phyloP scores from a whole-genome alignment of 1,140 invertebrate genomes.

The Apolygus lucorum region DNA sequence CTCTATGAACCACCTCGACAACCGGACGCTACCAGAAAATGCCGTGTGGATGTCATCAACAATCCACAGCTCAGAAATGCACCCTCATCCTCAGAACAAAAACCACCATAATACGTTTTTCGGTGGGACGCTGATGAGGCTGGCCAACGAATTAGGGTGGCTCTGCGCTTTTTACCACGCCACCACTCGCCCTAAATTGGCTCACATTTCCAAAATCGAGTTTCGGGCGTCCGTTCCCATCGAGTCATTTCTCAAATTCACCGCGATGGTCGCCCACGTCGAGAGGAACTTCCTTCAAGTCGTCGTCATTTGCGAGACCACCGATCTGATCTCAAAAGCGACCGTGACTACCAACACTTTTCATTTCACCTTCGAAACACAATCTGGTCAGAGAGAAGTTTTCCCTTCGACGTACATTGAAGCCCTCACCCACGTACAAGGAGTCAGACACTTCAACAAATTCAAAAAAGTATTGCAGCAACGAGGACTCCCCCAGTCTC shows the following conservation, averaged over 20 bases:
- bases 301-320: not conserved
- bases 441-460: not conserved
- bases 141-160: conserved; percentile 65
- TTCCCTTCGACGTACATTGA: not conserved
- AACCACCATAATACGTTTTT: conserved; percentile 77
- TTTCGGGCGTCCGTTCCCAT: not conserved
- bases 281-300: not conserved
- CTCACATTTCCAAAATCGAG: conserved; percentile 3
- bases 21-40: conserved; percentile 47
- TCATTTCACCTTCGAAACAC: conserved; percentile 1
- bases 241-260: conserved; percentile 15
- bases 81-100: conserved; percentile 57
- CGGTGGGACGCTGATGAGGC: conserved; percentile 72
- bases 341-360: conserved; percentile 3
- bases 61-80: conserved; percentile 51
- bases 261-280: not conserved
- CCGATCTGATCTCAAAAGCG: not conserved
- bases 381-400: not conserved
- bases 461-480: not conserved
- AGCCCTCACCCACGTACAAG: not conserved
- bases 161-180: conserved; percentile 46
- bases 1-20: conserved; percentile 40
- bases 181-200: not conserved
- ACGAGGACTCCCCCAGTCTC: no score
- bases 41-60: conserved; percentile 59